These are phyloP conservation scores for Cydia strobilella DNA, from an alignment of 1,140 invertebrate genomes.

Conservation along the genomic window DNA sequence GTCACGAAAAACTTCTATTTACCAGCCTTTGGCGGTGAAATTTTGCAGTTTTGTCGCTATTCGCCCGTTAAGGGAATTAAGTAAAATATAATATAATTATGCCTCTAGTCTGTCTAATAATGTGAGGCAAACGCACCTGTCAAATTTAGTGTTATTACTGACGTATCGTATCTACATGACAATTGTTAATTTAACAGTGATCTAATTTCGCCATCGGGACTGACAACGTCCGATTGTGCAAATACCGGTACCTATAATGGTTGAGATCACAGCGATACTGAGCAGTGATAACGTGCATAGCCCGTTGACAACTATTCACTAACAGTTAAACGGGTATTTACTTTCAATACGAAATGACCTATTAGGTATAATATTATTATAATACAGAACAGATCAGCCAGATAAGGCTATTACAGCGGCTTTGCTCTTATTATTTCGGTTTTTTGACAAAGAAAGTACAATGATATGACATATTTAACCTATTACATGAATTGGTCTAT, in stretches of 20 bases:
- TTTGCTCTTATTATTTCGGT: too few relatives aligned
- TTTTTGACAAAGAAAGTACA: too few relatives aligned
- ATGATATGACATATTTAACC: too few relatives aligned
- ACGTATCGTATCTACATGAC: slow-evolving; percentile 48
- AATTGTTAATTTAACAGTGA: slow-evolving; percentile 66
- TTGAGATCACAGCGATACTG: slow-evolving; percentile 45
- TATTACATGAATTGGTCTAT: background rate
- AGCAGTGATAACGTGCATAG: slow-evolving; percentile 39
- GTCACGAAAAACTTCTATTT: slow-evolving; percentile 41
- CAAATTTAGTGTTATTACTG: slow-evolving; percentile 49
- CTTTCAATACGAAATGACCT: background rate
- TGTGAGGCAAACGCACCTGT: slow-evolving; percentile 32
- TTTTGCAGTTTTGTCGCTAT: slow-evolving; percentile 22
- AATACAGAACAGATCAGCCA: too few relatives aligned
- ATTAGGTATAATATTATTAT: too few relatives aligned
- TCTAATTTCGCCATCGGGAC: slow-evolving; percentile 63
- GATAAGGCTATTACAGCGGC: too few relatives aligned
- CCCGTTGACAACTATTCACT: slow-evolving; percentile 41
- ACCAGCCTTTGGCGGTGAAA: slow-evolving; percentile 34
- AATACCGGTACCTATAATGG: slow-evolving; percentile 60
- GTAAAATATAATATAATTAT: slow-evolving; percentile 6
- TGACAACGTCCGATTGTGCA: slow-evolving; percentile 68
- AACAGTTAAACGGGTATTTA: slow-evolving; percentile 26
- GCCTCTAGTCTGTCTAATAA: background rate
- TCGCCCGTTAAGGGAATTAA: background rate